Evolutionary conservation across 2,888 invertebrate species (phyloP), one percentile per base, ranked within the genome.

Genomic region (Troides aeacus): DNA sequence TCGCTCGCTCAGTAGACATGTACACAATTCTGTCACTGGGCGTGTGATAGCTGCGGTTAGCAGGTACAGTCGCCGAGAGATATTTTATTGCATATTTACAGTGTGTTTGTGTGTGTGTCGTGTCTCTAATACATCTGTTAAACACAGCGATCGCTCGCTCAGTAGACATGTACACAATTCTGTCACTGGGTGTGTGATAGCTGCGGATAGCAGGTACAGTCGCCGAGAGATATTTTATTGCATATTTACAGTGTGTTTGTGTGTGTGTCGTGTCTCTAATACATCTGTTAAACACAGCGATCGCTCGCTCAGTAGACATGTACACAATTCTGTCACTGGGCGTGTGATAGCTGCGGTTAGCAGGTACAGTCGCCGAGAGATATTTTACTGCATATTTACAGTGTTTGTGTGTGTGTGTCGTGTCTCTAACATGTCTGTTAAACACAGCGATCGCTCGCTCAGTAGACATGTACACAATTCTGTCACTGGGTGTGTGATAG

Each of bases 241-340:
- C 24, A 24, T 24, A 24, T 24, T 24, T 24, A 24, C 24, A 24
- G 1, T 18, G 17, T 53, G 15, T 17, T 53, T 17, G 5, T 53
- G 17, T 15, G 1, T 10, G 5, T 53, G 17, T 53, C 15, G 53
- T 18, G 8, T 8, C 15, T 53, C 15, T 5, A 15, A 17, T 18
- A 18, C 36, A 24, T 59, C 60, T 36, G 17, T 7, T 36, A 60
- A 18, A 21, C n/a, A 50, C 42, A 71, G 73, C 61, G 6, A 5
- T 62, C 46, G 24, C 23, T 3, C 42, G 24, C 46, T 74, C 76
- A 79, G 77, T 74, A 73, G 72, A 72, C 73, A 74, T 70, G 70
- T 72, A 42, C 23, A n/a, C 36, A 24, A 61, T 61, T 61, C 61
- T 61, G 39, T 61, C 61, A 61, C 39, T 36, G 17, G 24, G 61